phyloP scores from a whole-genome alignment of 2,888 invertebrate species.

The Ochlodes sylvanus region DNA sequence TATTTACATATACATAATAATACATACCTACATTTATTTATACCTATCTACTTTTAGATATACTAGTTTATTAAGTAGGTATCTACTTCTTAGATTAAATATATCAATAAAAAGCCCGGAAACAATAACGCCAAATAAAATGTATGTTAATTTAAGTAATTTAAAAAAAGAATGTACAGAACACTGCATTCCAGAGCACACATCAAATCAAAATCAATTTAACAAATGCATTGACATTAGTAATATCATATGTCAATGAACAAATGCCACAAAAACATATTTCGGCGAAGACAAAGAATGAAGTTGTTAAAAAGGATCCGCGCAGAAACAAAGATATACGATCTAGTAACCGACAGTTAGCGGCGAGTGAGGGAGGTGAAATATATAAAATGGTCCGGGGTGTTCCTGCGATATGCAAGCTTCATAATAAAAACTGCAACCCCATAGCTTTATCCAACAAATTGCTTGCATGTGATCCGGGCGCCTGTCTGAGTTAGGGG shows the following conservation, averaged over 20 bases:
- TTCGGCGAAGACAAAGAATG: conserved; percentile 13
- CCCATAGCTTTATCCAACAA: conserved; percentile 69
- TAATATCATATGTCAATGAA: no score
- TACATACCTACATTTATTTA: no score
- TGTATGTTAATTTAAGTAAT: neutral
- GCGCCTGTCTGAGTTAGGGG: conserved; percentile 48
- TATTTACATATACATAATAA: no score
- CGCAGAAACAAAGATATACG: conserved; percentile 40
- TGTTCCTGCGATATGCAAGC: conserved; percentile 54
- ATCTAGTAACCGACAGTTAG: conserved; percentile 47
- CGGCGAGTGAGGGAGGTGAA: conserved; percentile 39
- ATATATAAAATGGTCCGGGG: conserved; percentile 51
- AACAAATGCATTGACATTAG: no score
- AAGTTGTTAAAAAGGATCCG: conserved; percentile 36
- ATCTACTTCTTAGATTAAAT: no score
- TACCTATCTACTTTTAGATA: no score
- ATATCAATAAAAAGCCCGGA: no score
- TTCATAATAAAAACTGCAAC: conserved; percentile 68
- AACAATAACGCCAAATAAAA: no score
- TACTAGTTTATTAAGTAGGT: no score
- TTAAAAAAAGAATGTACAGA: neutral
- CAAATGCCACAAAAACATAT: conserved; percentile 17
- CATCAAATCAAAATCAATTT: conserved; percentile 8
- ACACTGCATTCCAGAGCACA: neutral
- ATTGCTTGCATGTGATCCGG: conserved; percentile 71